phyloP scores from a whole-genome alignment of 2,888 invertebrate species.

The Cataglyphis livida region DNA sequence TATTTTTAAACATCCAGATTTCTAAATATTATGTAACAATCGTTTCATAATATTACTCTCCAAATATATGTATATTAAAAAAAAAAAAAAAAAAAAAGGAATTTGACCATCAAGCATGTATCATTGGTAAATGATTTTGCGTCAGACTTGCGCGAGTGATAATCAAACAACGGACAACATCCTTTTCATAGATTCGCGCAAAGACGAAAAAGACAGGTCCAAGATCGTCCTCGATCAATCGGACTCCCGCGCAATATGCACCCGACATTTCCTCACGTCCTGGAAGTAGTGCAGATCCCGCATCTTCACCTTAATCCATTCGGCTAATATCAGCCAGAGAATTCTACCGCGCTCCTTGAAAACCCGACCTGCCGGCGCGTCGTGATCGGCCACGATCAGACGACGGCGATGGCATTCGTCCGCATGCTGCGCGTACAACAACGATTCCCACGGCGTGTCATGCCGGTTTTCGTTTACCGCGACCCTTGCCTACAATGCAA shows the following conservation, averaged over 20 bases:
- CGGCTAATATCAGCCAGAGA: constrained; percentile 70
- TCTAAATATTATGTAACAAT: constrained; percentile 1
- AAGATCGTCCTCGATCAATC: constrained; percentile 2
- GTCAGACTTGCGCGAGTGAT: constrained; percentile 3
- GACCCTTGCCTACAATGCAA: constrained; percentile 65
- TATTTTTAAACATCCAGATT: neutral
- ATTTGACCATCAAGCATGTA: constrained; percentile 2
- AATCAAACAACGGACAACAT: constrained; percentile 11
- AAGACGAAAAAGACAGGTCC: neutral
- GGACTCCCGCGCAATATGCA: constrained; percentile 39
- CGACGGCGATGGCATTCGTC: constrained; percentile 58
- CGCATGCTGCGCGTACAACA: constrained; percentile 61
- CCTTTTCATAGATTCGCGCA: constrained; percentile 25
- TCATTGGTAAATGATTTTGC: constrained; percentile 27
- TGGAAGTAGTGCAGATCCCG: constrained; percentile 60
- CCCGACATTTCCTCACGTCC: constrained; percentile 42
- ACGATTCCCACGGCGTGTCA: constrained; percentile 74
- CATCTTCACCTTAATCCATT: constrained; percentile 69
- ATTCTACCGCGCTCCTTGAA: constrained; percentile 69
- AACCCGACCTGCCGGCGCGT: constrained; percentile 64
- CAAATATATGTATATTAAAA: neutral
- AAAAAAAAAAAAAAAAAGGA: neutral
- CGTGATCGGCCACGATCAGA: constrained; percentile 69
- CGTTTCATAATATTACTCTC: neutral
- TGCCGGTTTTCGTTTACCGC: constrained; percentile 70